phyloP scores from a whole-genome alignment of 2,797 vertebrate species.

The Phalanger gymnotis region DNA sequence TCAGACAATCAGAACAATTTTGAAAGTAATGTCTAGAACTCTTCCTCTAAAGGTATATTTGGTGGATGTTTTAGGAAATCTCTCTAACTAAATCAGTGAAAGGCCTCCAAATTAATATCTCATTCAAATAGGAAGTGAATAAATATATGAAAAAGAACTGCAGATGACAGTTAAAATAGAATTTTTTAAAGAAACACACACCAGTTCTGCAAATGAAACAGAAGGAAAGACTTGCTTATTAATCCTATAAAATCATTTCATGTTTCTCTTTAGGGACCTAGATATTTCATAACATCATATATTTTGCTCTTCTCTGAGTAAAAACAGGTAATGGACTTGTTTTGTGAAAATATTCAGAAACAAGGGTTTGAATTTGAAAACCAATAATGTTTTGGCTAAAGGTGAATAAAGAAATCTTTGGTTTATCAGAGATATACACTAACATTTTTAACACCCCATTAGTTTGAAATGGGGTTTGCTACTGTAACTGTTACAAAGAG shows the following conservation, averaged over 20 bases:
- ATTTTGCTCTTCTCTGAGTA: not conserved
- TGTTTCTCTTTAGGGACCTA: not conserved
- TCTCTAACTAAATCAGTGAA: not conserved
- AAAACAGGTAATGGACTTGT: not conserved
- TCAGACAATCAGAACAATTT: not conserved
- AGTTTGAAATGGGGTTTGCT: not conserved
- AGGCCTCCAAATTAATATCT: not conserved
- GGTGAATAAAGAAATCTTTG: not conserved
- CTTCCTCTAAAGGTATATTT: not conserved
- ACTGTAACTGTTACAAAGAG: not conserved
- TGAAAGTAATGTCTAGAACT: not conserved
- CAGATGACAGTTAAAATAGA: not conserved
- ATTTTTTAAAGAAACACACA: not conserved
- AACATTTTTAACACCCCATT: not conserved
- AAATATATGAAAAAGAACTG: not conserved
- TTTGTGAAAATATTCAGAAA: not conserved
- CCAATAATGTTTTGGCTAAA: not conserved
- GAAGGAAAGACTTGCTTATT: not conserved
- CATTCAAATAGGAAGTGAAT: not conserved
- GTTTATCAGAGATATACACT: not conserved
- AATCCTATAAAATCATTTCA: not conserved
- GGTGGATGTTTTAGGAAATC: not conserved
- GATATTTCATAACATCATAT: not conserved
- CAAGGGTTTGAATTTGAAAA: not conserved
- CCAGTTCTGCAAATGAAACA: not conserved